Base-by-base conservation (phyloP, 1,140 invertebrate species). In the Drosophila murphyi region DNA sequence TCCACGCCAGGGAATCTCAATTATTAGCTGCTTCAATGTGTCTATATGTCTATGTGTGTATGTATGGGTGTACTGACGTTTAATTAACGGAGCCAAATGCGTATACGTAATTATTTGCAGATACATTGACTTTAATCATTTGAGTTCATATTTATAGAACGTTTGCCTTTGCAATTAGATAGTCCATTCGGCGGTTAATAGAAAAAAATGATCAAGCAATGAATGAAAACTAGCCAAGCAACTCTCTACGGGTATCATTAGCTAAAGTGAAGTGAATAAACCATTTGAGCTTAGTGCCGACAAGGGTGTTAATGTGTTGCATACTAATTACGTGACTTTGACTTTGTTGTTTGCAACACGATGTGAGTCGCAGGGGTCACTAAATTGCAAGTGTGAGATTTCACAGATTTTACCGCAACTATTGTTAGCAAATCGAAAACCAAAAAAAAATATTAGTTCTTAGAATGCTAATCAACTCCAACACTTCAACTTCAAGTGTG, bases 1-100 rank as follows among this genome's bases (percentile, higher is more conserved):
- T 8, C n/a, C 28, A 32, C 72, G 31, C 41, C 12, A 8, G 61
- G 71, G 68, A 64, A 69, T 52, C 52, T 62, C 73, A 83, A 83
- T 88, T 88, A 87, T 89, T 75, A 82, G 82, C 82, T 82, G 64
- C 82, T 81, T 60, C 50, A 78, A 71, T 76, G 57, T 34, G 34
- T 34, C 4, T 34, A 5, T 71, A 37, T 67, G 31, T 41, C 31
- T 41, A 51, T n/a, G 39, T 45, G 34, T 41, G 32, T 28, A 7
- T 47, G 32, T 8, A 50, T 41, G 37, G 39, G 41, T 54, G 51
- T 62, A 20, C 12, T 61, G 62, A 57, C 37, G n/a, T 71, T 61
- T 72, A 78, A 76, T 76, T 64, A 68, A 64, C 73, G 37, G 31
- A 47, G 41, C 28, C 29, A 62, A 61, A 29, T 34, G 55, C 54